phyloP scores from a whole-genome alignment of 2,888 invertebrate species.

The Meiosimyza platycephala region DNA sequence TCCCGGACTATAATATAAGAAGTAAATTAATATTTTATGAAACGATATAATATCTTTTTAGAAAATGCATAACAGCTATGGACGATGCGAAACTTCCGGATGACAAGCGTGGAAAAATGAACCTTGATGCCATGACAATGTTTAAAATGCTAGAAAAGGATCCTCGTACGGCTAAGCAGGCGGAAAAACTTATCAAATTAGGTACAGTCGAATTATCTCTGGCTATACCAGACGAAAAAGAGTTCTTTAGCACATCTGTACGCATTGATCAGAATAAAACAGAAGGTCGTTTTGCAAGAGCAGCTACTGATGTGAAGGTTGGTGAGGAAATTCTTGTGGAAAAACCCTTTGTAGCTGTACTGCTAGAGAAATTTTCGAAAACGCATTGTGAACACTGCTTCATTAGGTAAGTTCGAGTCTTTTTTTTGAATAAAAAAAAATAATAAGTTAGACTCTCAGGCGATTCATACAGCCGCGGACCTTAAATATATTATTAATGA shows the following conservation, averaged over 20 bases:
- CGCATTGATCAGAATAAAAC: slow-evolving; percentile 72
- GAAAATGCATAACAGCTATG: slow-evolving; percentile 75
- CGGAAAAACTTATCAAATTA: slow-evolving; percentile 51
- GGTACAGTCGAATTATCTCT: slow-evolving; percentile 37
- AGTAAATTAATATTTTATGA: no score
- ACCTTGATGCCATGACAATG: slow-evolving; percentile 78
- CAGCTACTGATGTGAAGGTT: slow-evolving; percentile 75
- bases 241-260: slow-evolving; percentile 72
- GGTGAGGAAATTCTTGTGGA: slow-evolving; percentile 82
- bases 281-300: slow-evolving; percentile 80
- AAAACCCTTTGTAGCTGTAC: slow-evolving; percentile 77
- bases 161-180: slow-evolving; percentile 67
- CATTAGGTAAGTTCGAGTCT: slow-evolving; percentile 68
- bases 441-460: background rate
- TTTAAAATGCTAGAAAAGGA: slow-evolving; percentile 76
- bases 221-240: slow-evolving; percentile 54
- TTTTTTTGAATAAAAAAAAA: background rate
- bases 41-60: slow-evolving; percentile 47
- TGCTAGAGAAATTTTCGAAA: slow-evolving; percentile 75
- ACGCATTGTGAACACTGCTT: slow-evolving; percentile 82
- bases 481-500: no score
- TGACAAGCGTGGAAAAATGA: slow-evolving; percentile 74
- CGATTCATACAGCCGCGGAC: background rate
- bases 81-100: slow-evolving; percentile 75
- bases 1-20: no score